phyloP scores from a whole-genome alignment of 2,888 invertebrate species.

The Drosophila acutilabella region DNA sequence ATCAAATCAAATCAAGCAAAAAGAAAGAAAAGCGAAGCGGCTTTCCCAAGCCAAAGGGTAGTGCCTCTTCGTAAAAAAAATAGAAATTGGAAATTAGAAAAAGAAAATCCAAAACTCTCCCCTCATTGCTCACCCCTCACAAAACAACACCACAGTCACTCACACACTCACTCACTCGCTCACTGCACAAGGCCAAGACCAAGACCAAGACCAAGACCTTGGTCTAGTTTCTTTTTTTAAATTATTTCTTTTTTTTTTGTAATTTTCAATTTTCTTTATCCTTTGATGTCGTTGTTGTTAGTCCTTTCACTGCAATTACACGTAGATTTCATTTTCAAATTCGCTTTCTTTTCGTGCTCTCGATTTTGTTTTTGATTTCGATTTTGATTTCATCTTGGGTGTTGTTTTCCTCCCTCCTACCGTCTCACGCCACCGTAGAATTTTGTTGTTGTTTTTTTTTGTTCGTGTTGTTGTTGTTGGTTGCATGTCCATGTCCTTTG shows the following conservation, averaged over 20 bases:
- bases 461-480: conserved; percentile 20
- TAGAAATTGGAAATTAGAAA: conserved; percentile 1
- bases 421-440: conserved; percentile 25
- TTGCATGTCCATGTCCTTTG: conserved; percentile 16
- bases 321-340: conserved; percentile 46
- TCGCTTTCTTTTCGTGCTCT: conserved; percentile 21
- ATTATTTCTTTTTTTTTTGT: conserved; percentile 27
- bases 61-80: conserved; percentile 1
- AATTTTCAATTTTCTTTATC: conserved; percentile 13
- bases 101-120: background rate
- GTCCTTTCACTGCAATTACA: conserved; percentile 68
- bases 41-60: conserved; percentile 60
- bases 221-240: conserved; percentile 60
- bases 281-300: conserved; percentile 29
- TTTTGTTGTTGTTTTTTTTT: conserved; percentile 25
- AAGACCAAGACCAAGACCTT: conserved; percentile 47
- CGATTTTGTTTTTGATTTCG: conserved; percentile 59
- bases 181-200: conserved; percentile 45
- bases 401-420: conserved; percentile 35
- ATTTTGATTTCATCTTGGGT: conserved; percentile 42
- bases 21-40: conserved; percentile 55
- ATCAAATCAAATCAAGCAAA: conserved; percentile 76
- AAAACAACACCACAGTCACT: conserved; percentile 27
- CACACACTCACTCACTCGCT: background rate
- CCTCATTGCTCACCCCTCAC: conserved; percentile 48